Base-by-base conservation (phyloP, 2,797 vertebrate genomes). In the Falco columbarius region DNA sequence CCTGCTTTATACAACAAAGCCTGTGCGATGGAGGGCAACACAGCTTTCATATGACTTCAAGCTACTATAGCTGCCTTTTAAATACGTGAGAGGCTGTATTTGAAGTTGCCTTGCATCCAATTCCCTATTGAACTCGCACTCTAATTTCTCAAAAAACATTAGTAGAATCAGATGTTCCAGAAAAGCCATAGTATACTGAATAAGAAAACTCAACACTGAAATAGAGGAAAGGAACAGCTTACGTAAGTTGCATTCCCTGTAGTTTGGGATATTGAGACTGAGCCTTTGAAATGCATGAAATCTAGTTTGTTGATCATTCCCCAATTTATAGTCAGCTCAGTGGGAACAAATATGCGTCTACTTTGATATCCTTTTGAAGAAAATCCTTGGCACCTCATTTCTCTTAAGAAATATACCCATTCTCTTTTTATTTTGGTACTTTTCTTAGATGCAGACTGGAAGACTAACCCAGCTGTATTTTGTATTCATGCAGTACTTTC, bases 221-320 rank as follows among this genome's bases (percentile, higher is more conserved):
- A 79, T 0, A 63, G 46, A 70, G 34, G 90, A 86, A 95, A 92
- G 65, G n/a, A 87, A 51, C 23, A 81, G 75, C 72, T 95, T 95
- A 85, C 14, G 1, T 91, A 94, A 95, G 36, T 22, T 86, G 56
- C 32, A 36, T 81, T 74, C 81, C 81, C 67, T 74, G 46, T 86
- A 82, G 75, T 71, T 44, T 72, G 54, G 81, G 84, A 92, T 91
- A 83, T 42, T 77, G 72, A 87, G 61, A 47, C 27, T 55, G 61
- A 83, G 77, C 46, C 75, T 96, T 90, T 95, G 86, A 97, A 93
- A 96, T 52, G 34, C 83, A 75, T 83, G 36, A 93, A 85, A 75
- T 81, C 58, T 55, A 83, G 71, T 93, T 91, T 88, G 86, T 61
- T 95, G 89, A 85, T 94, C 30, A 77, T 65, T 71, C 84, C 59